Base-by-base conservation (phyloP, 1,140 invertebrate genomes). In the Vanessa tameamea region DNA sequence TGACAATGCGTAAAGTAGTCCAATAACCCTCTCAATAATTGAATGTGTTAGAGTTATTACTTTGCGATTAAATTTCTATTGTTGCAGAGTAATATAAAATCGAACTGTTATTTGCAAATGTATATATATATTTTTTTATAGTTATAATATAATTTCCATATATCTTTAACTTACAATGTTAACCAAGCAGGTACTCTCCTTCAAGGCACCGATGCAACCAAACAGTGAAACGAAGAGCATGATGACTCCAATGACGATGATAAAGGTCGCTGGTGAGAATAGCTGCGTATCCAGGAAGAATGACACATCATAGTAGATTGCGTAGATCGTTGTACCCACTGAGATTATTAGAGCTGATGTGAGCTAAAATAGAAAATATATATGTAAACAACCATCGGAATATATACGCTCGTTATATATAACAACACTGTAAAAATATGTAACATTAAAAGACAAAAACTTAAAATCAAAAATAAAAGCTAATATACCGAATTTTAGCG, bases 181-280 rank as follows among this genome's bases (percentile, higher is more conserved):
- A 23, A 97, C 95, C 91, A 98, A 94, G 87, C 96, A 96, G 12
- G 96, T 96, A 85, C 96, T 97, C 89, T 97, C 97, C 86, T 95
- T 96, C 64, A 97, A 85, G 1, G 97, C 97, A 12, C 97, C 97
- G 77, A 96, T 96, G 84, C 96, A 97, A 65, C 97, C 97, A 81
- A 97, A 95, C 61, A 96, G 94, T 1, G 97, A 96, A 14, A 98
- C 96, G 48, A 96, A 90, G 66, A 97, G 95, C 78, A 97, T 95
- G 26, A 97, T 94, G 63, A 95, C 93, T 1, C 97, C 97, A 75
- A 97, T 95, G 57, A 95, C 94, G 65, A 98, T 95, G 26, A 97
- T 91, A 13, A 98, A 92, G 5, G 94, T 95, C 0, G 96, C 95
- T 23, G 96, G 96, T 11, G 96, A 96, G 73, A 95, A 95, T 82